phyloP scores from a whole-genome alignment of 1,140 invertebrate species.

The Campoletis sonorensis region DNA sequence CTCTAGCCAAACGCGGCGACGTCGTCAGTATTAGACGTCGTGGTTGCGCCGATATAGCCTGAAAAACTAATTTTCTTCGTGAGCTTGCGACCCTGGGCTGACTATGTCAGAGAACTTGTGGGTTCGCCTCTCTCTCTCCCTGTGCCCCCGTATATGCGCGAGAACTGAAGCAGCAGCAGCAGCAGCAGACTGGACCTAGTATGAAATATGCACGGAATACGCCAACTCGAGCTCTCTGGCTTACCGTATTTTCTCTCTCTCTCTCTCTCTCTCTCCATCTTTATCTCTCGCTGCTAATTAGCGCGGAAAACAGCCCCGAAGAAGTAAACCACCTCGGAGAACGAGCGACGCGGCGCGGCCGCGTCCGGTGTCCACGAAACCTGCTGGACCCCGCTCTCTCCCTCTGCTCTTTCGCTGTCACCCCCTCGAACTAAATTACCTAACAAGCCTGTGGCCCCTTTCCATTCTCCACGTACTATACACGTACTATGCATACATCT shows the following conservation, averaged over 20 bases:
- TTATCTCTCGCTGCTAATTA: constrained; percentile 48
- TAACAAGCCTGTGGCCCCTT: not conserved
- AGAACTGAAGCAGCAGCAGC: constrained; percentile 17
- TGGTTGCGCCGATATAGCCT: constrained; percentile 31
- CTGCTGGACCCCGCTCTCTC: constrained; percentile 4
- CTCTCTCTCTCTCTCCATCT: constrained; percentile 20
- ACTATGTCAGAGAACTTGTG: constrained; percentile 36
- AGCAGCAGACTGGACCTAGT: constrained; percentile 21
- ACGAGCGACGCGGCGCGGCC: constrained; percentile 26
- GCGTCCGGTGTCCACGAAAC: constrained; percentile 23
- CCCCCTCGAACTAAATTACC: constrained; percentile 40
- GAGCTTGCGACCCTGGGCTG: constrained; percentile 37
- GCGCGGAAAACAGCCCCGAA: constrained; percentile 46
- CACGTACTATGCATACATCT: not conserved
- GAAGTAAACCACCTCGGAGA: constrained; percentile 43
- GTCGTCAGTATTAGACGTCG: not conserved
- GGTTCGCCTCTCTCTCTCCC: constrained; percentile 8
- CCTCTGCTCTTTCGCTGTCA: not conserved
- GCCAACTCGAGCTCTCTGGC: constrained; percentile 20
- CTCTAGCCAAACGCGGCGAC: not conserved
- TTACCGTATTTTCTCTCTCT: constrained; percentile 8
- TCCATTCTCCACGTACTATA: not conserved
- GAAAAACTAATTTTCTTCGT: constrained; percentile 46
- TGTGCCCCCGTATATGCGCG: not conserved
- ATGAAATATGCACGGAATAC: constrained; percentile 43